These are phyloP conservation scores for Schizopygopsis pylzovi DNA, from an alignment of 2,797 vertebrate genomes.

Conservation along the genomic window DNA sequence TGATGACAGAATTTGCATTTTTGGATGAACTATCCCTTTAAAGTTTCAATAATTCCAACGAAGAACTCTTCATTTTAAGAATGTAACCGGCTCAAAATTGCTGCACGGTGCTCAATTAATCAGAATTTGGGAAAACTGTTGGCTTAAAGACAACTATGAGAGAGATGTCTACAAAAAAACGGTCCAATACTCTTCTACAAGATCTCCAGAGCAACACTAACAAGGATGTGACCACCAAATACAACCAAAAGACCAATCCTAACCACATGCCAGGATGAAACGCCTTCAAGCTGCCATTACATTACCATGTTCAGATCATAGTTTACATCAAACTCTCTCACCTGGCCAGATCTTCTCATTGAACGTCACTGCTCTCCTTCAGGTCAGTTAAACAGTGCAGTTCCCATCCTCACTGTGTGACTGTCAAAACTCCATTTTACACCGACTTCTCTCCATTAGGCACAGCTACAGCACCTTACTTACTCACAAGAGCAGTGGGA, in stretches of 20 bases:
- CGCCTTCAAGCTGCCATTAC: background rate
- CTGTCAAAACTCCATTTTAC: slow-evolving; percentile 53
- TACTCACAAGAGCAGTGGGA: slow-evolving; percentile 59
- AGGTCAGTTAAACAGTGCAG: slow-evolving; percentile 12
- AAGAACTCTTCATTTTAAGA: background rate
- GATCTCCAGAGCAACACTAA: background rate
- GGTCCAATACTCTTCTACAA: background rate
- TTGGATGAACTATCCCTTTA: background rate
- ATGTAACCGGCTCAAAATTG: background rate
- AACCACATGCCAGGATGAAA: background rate
- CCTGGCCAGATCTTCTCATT: slow-evolving; percentile 47
- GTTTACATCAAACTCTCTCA: slow-evolving; percentile 39
- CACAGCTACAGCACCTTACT: slow-evolving; percentile 52
- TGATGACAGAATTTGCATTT: background rate
- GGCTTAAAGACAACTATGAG: background rate
- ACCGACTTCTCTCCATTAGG: slow-evolving; percentile 48
- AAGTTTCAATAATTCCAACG: background rate
- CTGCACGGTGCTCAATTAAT: background rate
- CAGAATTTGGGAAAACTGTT: background rate
- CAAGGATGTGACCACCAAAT: background rate
- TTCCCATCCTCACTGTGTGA: slow-evolving; percentile 52
- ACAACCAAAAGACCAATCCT: background rate
- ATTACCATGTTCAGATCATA: background rate
- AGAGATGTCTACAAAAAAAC: background rate
- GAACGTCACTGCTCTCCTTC: slow-evolving; percentile 42